phyloP scores from a whole-genome alignment of 1,140 invertebrate species.

The Bombyx mandarina region DNA sequence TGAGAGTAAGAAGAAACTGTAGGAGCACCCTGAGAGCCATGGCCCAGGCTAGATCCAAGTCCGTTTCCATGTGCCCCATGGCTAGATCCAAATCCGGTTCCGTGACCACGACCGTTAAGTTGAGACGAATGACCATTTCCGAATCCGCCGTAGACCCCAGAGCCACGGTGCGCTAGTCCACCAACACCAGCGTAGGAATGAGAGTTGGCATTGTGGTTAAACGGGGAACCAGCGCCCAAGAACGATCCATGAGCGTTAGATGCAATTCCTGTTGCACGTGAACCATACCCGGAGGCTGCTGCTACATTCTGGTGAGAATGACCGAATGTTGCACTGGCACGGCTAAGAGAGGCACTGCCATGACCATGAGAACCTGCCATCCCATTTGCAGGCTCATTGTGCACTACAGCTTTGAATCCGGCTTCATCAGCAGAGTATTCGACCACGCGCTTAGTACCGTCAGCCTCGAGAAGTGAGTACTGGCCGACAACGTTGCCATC shows the following conservation, averaged over 20 bases:
- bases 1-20: too few species aligned
- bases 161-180: neutral
- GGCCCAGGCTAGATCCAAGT: neutral
- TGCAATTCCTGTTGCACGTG: neutral
- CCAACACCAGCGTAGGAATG: conserved; percentile 13
- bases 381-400: conserved; percentile 38
- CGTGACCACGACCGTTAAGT: neutral
- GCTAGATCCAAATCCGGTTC: too few species aligned
- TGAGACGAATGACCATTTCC: too few species aligned
- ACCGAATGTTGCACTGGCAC: neutral
- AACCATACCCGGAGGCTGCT: conserved; percentile 7
- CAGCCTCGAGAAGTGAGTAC: conserved; percentile 58
- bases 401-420: conserved; percentile 67
- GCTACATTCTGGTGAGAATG: conserved; percentile 3
- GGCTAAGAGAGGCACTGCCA: conserved; percentile 2
- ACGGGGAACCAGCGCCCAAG: conserved; percentile 19
- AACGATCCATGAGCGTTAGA: neutral
- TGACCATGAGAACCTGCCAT: neutral
- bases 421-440: conserved; percentile 61
- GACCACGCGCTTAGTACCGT: conserved; percentile 61
- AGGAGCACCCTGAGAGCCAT: neutral
- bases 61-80: neutral
- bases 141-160: too few species aligned
- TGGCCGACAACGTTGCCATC: conserved; percentile 72
- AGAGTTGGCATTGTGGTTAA: conserved; percentile 18